These are phyloP conservation scores for Cyclopterus lumpus DNA, from an alignment of 2,797 vertebrate genomes.

Conservation along the genomic window DNA sequence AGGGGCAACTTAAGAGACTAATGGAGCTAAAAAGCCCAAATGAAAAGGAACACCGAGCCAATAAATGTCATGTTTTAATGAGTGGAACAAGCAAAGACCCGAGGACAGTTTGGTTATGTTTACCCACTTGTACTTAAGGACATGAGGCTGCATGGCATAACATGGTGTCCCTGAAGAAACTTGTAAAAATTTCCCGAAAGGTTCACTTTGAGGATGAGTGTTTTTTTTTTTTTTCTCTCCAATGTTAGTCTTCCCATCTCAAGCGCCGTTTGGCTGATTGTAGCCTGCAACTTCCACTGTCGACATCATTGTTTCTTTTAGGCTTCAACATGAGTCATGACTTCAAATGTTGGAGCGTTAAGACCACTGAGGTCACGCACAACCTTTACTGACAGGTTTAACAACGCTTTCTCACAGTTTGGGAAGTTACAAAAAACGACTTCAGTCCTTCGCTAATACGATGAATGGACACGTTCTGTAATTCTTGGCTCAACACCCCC, in stretches of 20 bases:
- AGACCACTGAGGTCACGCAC: conserved; percentile 18
- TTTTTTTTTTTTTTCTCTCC: conserved; percentile 33
- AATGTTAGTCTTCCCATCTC: conserved; percentile 48
- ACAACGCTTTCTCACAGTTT: background rate
- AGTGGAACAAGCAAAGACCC: conserved; percentile 71
- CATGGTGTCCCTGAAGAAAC: conserved; percentile 41
- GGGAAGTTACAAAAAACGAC: background rate
- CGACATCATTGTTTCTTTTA: conserved; percentile 14
- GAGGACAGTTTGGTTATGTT: conserved; percentile 68
- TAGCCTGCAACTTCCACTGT: conserved; percentile 22
- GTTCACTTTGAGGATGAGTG: conserved; percentile 37
- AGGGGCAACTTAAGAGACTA: conserved; percentile 74
- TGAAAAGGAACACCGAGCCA: conserved; percentile 79
- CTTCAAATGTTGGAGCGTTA: conserved; percentile 22
- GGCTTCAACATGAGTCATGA: conserved; percentile 48
- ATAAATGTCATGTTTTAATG: conserved; percentile 81
- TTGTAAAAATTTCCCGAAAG: conserved; percentile 57
- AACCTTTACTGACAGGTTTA: conserved; percentile 6
- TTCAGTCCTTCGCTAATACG: background rate
- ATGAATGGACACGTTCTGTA: conserved; percentile 9
- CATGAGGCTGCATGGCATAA: conserved; percentile 39
- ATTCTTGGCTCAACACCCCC: background rate
- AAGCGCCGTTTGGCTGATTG: conserved; percentile 46
- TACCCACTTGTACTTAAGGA: conserved; percentile 66
- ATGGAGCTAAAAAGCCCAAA: conserved; percentile 84